These are phyloP conservation scores for Sweltsa coloradensis DNA, from an alignment of 1,140 invertebrate species.

Conservation along the genomic window DNA sequence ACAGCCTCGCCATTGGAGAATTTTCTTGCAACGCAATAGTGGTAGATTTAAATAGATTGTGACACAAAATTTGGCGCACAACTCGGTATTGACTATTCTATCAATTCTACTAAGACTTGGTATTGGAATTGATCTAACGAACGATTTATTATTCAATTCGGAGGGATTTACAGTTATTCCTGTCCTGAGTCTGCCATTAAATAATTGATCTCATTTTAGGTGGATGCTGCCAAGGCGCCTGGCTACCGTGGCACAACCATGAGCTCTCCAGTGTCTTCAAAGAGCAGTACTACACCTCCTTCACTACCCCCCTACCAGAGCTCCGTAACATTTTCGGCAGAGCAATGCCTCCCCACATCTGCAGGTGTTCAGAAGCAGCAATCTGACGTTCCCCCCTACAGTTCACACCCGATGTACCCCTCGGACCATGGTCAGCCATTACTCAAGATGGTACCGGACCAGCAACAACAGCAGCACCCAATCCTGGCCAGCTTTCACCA, in stretches of 20 bases:
- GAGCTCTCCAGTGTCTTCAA: slow-evolving; percentile 57
- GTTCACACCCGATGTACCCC: slow-evolving; percentile 24
- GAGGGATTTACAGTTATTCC: too few relatives aligned
- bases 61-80: too few relatives aligned
- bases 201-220: slow-evolving; percentile 27
- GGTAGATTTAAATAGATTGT: too few relatives aligned
- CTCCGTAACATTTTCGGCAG: slow-evolving; percentile 1
- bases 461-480: slow-evolving; percentile 9
- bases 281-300: slow-evolving; percentile 26
- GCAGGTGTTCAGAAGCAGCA: too few relatives aligned
- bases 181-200: too few relatives aligned
- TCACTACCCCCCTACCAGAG: slow-evolving; percentile 7
- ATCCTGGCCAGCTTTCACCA: slow-evolving; percentile 6
- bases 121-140: too few relatives aligned
- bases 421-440: too few relatives aligned
- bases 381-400: slow-evolving; percentile 17
- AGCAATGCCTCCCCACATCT: slow-evolving; percentile 11
- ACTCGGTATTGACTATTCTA: too few relatives aligned
- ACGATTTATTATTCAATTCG: too few relatives aligned
- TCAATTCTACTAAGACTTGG: too few relatives aligned
- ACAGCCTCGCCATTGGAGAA: too few relatives aligned
- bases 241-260: slow-evolving; percentile 59
- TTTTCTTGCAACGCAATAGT: too few relatives aligned
- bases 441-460: slow-evolving; percentile 30
- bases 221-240: slow-evolving; percentile 68